Conservation (phyloP, 2,113 vertebrate species). For the Scytalopus superciliaris region DNA sequence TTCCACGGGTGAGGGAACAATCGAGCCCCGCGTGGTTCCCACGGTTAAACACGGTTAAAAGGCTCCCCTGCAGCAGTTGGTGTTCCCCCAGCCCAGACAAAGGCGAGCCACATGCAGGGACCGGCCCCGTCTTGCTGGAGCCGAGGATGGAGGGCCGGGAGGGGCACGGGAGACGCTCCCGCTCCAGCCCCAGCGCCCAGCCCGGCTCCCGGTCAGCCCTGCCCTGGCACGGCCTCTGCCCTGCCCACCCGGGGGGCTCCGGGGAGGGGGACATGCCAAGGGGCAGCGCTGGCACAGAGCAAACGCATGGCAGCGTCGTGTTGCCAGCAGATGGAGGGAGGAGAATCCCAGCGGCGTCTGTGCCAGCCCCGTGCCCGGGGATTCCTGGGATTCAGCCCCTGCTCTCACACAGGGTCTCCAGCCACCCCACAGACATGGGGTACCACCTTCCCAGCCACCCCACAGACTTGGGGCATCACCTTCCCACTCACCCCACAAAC, state of each 20-base stretch:
- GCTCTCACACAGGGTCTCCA: not conserved
- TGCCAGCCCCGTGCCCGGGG: rapidly evolving
- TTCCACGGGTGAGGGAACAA: constrained; percentile 43
- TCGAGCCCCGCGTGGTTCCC: constrained; percentile 2
- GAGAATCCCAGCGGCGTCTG: not conserved
- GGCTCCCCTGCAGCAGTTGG: constrained; percentile 26
- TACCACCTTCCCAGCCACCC: not conserved
- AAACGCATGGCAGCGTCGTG: rapidly evolving
- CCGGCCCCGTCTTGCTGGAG: constrained; percentile 28
- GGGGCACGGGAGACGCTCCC: not conserved
- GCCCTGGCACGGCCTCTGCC: too few relatives aligned
- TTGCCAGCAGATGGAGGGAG: rapidly evolving
- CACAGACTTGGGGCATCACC: rapidly evolving
- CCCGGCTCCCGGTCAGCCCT: constrained; percentile 2
- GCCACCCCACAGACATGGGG: not conserved
- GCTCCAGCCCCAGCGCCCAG: not conserved
- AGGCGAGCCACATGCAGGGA: constrained; percentile 17
- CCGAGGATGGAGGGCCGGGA: not conserved
- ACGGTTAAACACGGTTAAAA: not conserved
- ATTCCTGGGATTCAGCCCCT: not conserved
- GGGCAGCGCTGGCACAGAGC: not conserved
- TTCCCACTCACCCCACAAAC: too few relatives aligned
- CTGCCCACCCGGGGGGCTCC: not conserved
- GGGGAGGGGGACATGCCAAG: not conserved
- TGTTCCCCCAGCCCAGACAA: constrained; percentile 19